Evolutionary conservation across 2,888 invertebrate species (phyloP).

Genomic region (Sinhomidia bicolor): DNA sequence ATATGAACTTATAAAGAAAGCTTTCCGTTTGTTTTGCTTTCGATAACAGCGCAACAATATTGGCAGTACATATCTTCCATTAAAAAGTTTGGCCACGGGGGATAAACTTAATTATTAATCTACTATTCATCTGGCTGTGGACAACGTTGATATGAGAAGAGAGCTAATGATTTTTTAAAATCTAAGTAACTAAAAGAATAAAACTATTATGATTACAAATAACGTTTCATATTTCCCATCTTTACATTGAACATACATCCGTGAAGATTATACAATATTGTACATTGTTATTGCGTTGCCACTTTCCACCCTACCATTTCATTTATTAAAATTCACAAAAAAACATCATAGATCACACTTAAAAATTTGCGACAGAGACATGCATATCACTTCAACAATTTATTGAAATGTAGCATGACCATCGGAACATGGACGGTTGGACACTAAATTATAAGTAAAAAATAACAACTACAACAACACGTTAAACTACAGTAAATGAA

Average conservation of each 20-base stretch:
- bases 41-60: not conserved
- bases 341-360: not conserved
- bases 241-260: constrained; percentile 3
- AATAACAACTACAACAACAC: not conserved
- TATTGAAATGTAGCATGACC: constrained; percentile 52
- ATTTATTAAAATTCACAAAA: not conserved
- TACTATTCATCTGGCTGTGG: too few species aligned
- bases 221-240: not conserved
- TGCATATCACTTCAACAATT: constrained; percentile 60
- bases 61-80: not conserved
- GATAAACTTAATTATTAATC: too few species aligned
- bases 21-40: constrained; percentile 3
- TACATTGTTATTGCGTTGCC: constrained; percentile 1
- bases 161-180: constrained; percentile 21
- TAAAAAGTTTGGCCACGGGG: constrained; percentile 7
- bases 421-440: not conserved
- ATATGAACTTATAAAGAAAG: not conserved
- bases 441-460: not conserved
- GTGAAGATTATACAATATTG: constrained; percentile 23
- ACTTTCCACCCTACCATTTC: not conserved
- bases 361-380: not conserved
- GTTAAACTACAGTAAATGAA: constrained; percentile 72
- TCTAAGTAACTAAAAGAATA: not conserved
- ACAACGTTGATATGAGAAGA: not conserved
- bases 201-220: not conserved